phyloP scores from a whole-genome alignment of 2,888 invertebrate species.

The Dasysyrphus albostriatus region DNA sequence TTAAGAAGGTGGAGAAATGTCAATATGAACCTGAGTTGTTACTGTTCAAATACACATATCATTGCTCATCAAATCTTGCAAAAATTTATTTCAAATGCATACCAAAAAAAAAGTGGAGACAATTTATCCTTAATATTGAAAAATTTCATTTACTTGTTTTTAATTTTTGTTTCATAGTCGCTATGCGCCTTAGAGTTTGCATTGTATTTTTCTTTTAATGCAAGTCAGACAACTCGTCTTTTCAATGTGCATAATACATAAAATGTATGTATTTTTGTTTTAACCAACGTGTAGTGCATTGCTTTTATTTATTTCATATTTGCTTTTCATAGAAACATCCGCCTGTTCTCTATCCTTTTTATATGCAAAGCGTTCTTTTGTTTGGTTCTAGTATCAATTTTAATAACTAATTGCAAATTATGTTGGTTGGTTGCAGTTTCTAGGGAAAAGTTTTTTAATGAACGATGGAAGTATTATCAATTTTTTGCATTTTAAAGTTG shows the following conservation, averaged over 20 bases:
- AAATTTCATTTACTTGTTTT: background rate
- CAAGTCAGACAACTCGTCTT: background rate
- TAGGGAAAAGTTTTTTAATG: background rate
- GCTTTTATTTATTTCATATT: background rate
- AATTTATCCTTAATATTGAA: background rate
- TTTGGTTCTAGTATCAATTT: slow-evolving; percentile 30
- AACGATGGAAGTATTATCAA: slow-evolving; percentile 4
- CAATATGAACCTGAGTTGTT: no score
- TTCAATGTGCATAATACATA: background rate
- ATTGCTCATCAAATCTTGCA: no score
- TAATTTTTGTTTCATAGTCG: background rate
- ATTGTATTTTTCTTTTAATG: background rate
- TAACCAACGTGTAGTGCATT: background rate
- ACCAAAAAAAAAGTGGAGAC: no score
- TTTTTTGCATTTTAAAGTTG: background rate
- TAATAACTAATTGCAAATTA: slow-evolving; percentile 50
- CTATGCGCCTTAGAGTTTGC: background rate
- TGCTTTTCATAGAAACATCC: slow-evolving; percentile 14
- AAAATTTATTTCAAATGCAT: no score
- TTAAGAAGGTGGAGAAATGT: no score
- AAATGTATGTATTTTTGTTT: background rate
- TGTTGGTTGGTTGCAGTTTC: slow-evolving; percentile 17
- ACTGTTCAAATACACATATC: no score
- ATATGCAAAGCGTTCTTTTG: slow-evolving; percentile 13
- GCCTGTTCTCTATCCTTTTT: background rate